Evolutionary conservation across 2,888 invertebrate species (phyloP).

Genomic region (Tetranychus truncatus): DNA sequence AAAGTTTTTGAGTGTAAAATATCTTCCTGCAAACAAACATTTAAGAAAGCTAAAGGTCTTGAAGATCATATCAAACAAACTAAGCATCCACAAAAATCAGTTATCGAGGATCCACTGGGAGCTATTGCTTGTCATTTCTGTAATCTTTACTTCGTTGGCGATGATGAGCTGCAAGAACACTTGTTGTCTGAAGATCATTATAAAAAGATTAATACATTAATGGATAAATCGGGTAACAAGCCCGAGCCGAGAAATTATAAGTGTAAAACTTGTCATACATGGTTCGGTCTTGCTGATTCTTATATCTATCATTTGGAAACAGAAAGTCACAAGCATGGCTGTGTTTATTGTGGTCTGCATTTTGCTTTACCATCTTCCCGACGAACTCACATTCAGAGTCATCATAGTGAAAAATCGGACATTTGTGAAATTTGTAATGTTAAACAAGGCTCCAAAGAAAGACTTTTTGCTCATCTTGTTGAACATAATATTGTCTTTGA

Average conservation of each 20-base stretch:
- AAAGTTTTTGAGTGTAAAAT: constrained; percentile 23
- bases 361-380: constrained; percentile 27
- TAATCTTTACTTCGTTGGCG: constrained; percentile 26
- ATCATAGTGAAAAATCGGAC: constrained; percentile 25
- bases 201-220: constrained; percentile 23
- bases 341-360: constrained; percentile 27
- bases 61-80: constrained; percentile 20
- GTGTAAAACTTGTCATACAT: constrained; percentile 28
- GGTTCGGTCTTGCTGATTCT: constrained; percentile 28
- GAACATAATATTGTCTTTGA: constrained; percentile 27
- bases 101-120: constrained; percentile 20
- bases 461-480: constrained; percentile 22
- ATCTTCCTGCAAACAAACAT: constrained; percentile 21
- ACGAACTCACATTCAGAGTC: constrained; percentile 27
- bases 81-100: constrained; percentile 20
- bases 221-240: constrained; percentile 20
- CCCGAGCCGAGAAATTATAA: constrained; percentile 28
- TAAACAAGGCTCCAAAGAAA: constrained; percentile 15
- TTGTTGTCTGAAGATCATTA: constrained; percentile 27
- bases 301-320: constrained; percentile 28
- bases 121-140: constrained; percentile 23
- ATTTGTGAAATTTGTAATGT: constrained; percentile 26
- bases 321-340: constrained; percentile 27
- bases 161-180: constrained; percentile 27
- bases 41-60: constrained; percentile 21